phyloP scores from a whole-genome alignment of 2,113 vertebrate species.

The Uropsilus gracilis region DNA sequence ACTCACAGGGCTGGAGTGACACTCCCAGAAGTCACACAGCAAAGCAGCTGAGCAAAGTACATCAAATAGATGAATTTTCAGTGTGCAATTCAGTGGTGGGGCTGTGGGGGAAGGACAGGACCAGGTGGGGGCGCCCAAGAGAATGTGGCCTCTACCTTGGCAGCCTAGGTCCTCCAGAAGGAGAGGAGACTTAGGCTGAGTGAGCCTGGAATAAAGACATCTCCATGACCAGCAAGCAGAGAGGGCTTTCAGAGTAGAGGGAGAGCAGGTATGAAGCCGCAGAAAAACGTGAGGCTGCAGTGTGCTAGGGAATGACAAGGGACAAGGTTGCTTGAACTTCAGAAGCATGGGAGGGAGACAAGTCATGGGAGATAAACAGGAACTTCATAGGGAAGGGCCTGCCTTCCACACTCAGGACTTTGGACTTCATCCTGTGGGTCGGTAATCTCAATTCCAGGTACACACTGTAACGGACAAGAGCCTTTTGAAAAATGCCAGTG shows the following conservation, averaged over 20 bases:
- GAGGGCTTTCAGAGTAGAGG: background rate
- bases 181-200: background rate
- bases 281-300: background rate
- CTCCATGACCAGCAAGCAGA: background rate
- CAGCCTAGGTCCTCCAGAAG: background rate
- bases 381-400: background rate
- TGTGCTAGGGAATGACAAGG: background rate
- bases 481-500: background rate
- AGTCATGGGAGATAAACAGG: rapidly evolving
- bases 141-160: background rate
- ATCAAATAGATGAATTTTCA: background rate
- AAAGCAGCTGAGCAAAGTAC: background rate
- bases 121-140: background rate
- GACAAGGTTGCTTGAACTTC: background rate
- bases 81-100: rapidly evolving
- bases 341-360: background rate
- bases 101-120: background rate
- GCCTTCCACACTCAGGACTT: rapidly evolving
- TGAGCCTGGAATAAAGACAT: background rate
- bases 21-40: background rate
- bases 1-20: background rate
- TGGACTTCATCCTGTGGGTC: background rate
- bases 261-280: background rate
- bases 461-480: background rate
- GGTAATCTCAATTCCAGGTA: background rate